These are phyloP conservation scores for Copidosoma aretas DNA, from an alignment of 2,888 invertebrate species.

Conservation along the genomic window DNA sequence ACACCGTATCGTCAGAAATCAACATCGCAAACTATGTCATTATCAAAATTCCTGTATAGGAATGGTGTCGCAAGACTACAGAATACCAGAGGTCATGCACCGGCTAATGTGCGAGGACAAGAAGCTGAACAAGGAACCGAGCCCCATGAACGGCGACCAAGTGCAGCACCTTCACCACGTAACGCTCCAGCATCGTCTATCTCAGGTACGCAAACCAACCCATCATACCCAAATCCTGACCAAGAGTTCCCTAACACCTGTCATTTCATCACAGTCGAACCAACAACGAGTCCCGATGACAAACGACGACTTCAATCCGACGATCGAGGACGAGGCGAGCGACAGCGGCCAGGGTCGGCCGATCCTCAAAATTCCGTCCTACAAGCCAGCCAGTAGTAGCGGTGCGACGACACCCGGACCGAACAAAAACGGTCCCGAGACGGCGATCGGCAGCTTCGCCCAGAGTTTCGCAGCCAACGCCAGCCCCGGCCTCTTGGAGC, in stretches of 20 bases:
- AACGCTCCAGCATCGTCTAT: slow-evolving; percentile 46
- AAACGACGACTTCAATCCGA: slow-evolving; percentile 63
- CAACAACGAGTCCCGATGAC: slow-evolving; percentile 59
- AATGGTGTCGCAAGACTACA: slow-evolving; percentile 60
- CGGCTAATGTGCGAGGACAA: slow-evolving; percentile 68
- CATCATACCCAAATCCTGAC: background rate
- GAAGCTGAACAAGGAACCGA: slow-evolving; percentile 60
- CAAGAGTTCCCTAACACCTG: slow-evolving; percentile 39
- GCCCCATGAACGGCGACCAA: slow-evolving; percentile 56
- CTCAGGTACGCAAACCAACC: slow-evolving; percentile 30
- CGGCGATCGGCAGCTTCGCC: slow-evolving; percentile 41
- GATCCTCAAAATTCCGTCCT: slow-evolving; percentile 93
- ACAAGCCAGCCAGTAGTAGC: slow-evolving; percentile 68
- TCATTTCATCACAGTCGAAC: slow-evolving; percentile 46
- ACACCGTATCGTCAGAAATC: too few relatives aligned
- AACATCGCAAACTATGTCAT: too few relatives aligned
- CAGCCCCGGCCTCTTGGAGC: slow-evolving; percentile 63
- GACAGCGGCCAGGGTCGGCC: slow-evolving; percentile 65
- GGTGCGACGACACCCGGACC: slow-evolving; percentile 53
- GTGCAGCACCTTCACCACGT: slow-evolving; percentile 49
- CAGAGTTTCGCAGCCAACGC: slow-evolving; percentile 53
- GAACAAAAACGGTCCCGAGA: slow-evolving; percentile 56
- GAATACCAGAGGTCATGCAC: slow-evolving; percentile 67
- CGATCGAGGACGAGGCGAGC: slow-evolving; percentile 60
- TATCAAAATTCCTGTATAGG: too few relatives aligned